phyloP scores from a whole-genome alignment of 2,888 invertebrate species.

The Nemapogon koenigi region DNA sequence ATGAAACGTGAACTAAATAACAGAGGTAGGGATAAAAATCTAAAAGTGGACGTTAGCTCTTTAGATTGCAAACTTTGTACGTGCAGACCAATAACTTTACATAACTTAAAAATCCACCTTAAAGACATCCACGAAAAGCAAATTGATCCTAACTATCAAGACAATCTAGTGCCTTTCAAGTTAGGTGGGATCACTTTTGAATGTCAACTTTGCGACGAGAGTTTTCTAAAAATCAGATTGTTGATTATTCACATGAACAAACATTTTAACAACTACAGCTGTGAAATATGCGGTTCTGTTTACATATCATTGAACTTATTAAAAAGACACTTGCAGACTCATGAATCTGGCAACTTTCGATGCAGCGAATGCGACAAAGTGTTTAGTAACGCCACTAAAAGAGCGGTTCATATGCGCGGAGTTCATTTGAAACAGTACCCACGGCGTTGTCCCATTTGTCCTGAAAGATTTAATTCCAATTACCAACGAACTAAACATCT shows the following conservation, averaged over 20 bases:
- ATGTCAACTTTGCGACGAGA: constrained; percentile 39
- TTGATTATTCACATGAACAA: constrained; percentile 46
- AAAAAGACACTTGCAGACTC: constrained; percentile 33
- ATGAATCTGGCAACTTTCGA: constrained; percentile 35
- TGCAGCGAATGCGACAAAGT: constrained; percentile 44
- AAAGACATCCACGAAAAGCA: constrained; percentile 29
- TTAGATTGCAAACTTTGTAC: constrained; percentile 38
- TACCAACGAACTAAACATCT: constrained; percentile 44
- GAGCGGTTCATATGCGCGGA: constrained; percentile 30
- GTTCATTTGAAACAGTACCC: constrained; percentile 38
- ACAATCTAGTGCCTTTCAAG: constrained; percentile 44
- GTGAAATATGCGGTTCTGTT: constrained; percentile 41
- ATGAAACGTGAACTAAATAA: constrained; percentile 28
- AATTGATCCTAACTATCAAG: constrained; percentile 27
- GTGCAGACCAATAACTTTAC: constrained; percentile 21
- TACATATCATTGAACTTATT: constrained; percentile 34
- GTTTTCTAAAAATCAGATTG: constrained; percentile 31
- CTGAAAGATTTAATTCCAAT: constrained; percentile 41
- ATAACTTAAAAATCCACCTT: constrained; percentile 33
- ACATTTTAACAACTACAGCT: constrained; percentile 45
- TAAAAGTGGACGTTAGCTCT: constrained; percentile 39
- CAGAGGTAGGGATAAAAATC: constrained; percentile 28
- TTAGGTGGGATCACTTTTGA: constrained; percentile 29
- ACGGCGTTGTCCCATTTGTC: constrained; percentile 39
- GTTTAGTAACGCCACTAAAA: constrained; percentile 35